These are phyloP conservation scores for Cataglyphis livida DNA, from an alignment of 2,888 invertebrate genomes.

Conservation along the genomic window DNA sequence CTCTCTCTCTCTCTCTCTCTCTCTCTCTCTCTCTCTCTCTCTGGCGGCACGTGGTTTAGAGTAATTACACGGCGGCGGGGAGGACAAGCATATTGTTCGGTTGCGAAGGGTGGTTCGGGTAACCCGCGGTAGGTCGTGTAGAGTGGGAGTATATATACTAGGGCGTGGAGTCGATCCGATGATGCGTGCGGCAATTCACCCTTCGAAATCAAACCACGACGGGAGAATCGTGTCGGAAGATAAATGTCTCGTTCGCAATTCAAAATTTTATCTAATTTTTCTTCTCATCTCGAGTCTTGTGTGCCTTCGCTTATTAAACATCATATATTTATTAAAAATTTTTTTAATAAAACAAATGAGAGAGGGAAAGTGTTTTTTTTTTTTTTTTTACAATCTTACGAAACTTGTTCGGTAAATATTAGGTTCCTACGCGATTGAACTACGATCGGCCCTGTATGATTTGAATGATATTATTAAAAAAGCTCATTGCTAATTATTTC, in stretches of 20 bases:
- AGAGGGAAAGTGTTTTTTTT: neutral
- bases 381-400: neutral
- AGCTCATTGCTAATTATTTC: neutral
- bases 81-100: slow-evolving; percentile 80
- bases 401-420: neutral
- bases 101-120: slow-evolving; percentile 67
- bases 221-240: slow-evolving; percentile 27
- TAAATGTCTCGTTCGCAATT: slow-evolving; percentile 15
- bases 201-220: slow-evolving; percentile 62
- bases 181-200: slow-evolving; percentile 79
- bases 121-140: slow-evolving; percentile 57
- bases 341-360: neutral
- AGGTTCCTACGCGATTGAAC: neutral
- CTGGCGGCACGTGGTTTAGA: slow-evolving; percentile 79
- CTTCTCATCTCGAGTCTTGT: neutral
- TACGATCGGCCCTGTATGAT: neutral
- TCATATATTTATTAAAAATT: neutral
- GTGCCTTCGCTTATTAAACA: neutral
- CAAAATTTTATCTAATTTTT: slow-evolving; percentile 1
- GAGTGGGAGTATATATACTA: slow-evolving; percentile 66
- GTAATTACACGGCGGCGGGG: slow-evolving; percentile 79
- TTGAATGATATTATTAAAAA: neutral
- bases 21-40: slow-evolving; percentile 42
- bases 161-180: slow-evolving; percentile 78
- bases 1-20: slow-evolving; percentile 33